Evolutionary conservation across 1,140 invertebrate species (phyloP), one percentile per base, ranked within the genome.

Genomic region (Xylocopa sonorina): DNA sequence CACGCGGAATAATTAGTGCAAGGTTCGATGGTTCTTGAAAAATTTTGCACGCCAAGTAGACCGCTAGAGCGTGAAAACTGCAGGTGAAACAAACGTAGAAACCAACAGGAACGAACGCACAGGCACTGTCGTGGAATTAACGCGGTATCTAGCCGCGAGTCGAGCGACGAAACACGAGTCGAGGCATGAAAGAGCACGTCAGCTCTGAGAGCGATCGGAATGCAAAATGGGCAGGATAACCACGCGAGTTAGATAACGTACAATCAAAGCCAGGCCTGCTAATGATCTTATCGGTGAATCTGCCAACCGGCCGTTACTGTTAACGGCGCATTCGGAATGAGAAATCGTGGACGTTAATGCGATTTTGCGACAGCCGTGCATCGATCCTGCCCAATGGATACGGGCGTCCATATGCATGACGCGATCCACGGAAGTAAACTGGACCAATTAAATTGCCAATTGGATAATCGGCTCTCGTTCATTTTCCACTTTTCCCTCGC

Each of bases 261-360:
- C 32, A 80, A 80, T 80, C 27, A 41, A 58, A 18, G 21, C 41
- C n/a, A 16, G 32, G 12, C 16, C 57, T 55, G 71, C 50, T 80
- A 80, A 80, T 64, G 71, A 80, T 27, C 51, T 21, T 53, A 34
- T 80, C 43, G 27, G 14, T 21, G 41, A 58, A 34, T 80, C 62
- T 18, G 27, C 14, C 24, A 24, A 7, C 14, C 21, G n/a, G 5
- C 29, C 29, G 50, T 75, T 75, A 58, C 41, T 53, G 50, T 57
- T 66, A 67, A 80, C 60, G 46, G 21, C 41, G 58, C 51, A 14
- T 66, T 66, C 43, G 41, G 74, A 50, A 63, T 50, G 55, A 78
- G 75, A 62, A 81, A 74, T 75, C 71, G 21, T 1, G 24, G 43
- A 41, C 34, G 55, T 62, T 71, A 78, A 71, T 78, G 55, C 67